Evolutionary conservation across 2,113 vertebrate genomes (phyloP).

Genomic region (Pygoscelis antarcticus): DNA sequence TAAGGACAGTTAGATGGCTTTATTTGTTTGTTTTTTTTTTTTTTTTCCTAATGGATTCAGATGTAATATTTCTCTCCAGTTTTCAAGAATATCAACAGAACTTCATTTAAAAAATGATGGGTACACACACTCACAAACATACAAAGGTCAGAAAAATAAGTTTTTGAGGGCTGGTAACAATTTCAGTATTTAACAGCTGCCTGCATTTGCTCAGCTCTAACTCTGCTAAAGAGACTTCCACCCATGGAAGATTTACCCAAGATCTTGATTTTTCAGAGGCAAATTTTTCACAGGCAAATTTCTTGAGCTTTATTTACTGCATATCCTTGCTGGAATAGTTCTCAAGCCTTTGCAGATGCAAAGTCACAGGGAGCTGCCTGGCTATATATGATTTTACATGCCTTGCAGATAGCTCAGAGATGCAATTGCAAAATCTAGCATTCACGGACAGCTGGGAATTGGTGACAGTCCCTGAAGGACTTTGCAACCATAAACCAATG

Average conservation of each 20-base stretch:
- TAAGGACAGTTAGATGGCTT: background rate
- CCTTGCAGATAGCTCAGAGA: slow-evolving; percentile 29
- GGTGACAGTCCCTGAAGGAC: slow-evolving; percentile 47
- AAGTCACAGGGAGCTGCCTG: background rate
- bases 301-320: slow-evolving; percentile 36
- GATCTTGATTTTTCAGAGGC: background rate
- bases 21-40: background rate
- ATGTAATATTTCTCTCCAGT: background rate
- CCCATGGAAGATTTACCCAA: background rate
- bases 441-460: background rate
- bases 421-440: slow-evolving; percentile 32
- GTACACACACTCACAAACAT: background rate
- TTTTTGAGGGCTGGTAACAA: background rate
- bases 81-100: background rate
- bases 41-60: background rate
- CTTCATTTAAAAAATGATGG: background rate
- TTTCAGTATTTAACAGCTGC: background rate
- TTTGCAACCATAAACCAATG: slow-evolving; percentile 39
- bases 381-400: background rate
- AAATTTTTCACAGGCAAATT: background rate
- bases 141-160: background rate
- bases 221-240: background rate
- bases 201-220: background rate
- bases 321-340: slow-evolving; percentile 32
- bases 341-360: background rate